phyloP scores from a whole-genome alignment of 2,888 invertebrate genomes.

The Lithodes maja region DNA sequence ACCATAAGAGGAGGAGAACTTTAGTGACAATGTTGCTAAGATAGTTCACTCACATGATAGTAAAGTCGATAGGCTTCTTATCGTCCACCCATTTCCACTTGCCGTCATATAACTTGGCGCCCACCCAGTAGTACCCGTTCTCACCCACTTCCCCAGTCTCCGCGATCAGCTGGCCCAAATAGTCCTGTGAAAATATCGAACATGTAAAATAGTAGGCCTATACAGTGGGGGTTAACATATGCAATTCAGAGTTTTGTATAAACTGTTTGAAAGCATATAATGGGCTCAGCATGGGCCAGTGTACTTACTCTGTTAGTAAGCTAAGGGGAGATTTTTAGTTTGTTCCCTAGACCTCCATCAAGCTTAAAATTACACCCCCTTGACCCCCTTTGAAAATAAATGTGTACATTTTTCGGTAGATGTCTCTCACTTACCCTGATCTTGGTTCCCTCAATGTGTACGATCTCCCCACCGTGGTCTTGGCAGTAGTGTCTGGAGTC shows the following conservation, averaged over 20 bases:
- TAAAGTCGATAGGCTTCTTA: background rate
- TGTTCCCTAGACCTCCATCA: too few relatives aligned
- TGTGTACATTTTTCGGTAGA: too few relatives aligned
- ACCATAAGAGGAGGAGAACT: too few relatives aligned
- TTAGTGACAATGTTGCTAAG: background rate
- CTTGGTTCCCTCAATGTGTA: background rate
- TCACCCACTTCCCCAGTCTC: slow-evolving; percentile 5
- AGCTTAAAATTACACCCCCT: too few relatives aligned
- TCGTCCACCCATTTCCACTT: slow-evolving; percentile 24
- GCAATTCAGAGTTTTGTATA: too few relatives aligned
- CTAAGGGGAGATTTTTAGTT: too few relatives aligned
- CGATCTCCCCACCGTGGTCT: slow-evolving; percentile 24
- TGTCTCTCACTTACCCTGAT: slow-evolving; percentile 6
- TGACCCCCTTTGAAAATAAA: too few relatives aligned
- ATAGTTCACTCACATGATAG: slow-evolving; percentile 13
- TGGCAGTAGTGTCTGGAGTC: slow-evolving; percentile 32
- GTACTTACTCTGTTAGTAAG: too few relatives aligned
- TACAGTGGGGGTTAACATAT: too few relatives aligned
- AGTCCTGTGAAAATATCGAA: slow-evolving; percentile 8
- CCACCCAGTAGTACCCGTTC: slow-evolving; percentile 35
- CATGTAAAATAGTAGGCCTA: too few relatives aligned
- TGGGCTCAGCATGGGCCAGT: too few relatives aligned
- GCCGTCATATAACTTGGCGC: background rate
- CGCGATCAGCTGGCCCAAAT: slow-evolving; percentile 15
- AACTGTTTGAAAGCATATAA: too few relatives aligned